Evolutionary conservation across 2,888 invertebrate genomes (phyloP), one percentile per base, ranked within the genome.

Genomic region (Drosophila pegasa): DNA sequence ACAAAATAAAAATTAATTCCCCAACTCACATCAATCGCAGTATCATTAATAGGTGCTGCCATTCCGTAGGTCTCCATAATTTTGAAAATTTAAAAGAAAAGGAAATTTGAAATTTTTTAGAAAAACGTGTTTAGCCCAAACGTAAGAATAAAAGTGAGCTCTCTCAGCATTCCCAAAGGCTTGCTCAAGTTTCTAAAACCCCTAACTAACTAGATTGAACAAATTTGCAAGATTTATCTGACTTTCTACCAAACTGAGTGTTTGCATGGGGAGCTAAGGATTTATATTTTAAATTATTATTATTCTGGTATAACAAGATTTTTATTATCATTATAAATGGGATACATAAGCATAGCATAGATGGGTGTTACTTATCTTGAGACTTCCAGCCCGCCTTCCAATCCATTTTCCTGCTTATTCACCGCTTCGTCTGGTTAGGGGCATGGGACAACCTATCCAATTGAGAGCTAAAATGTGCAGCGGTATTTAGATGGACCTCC

Each of bases 61-160:
- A 67, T 65, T 27, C 57, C 65, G 27, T 65, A 66, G 25, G 37
- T 64, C 45, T 64, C 66, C 63, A 63, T 63, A 63, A 63, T 65
- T 63, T 63, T 29, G 66, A 51, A 35, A 41, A 35, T 25, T 45
- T 25, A 29, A 40, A 62, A 62, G 25, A 45, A 25, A 64, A 57
- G 10, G 33, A 3, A 51, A 63, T 51, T 64, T 43, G 2, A 43
- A 64, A 22, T n/a, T 64, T 20, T 62, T 50, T 27, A 14, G 20
- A 38, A 38, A 61, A 25, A 25, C 62, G 41, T 41, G 3, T 29
- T 18, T 5, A 33, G 35, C 22, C 52, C 18, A 41, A 63, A 51
- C 16, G 33, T 27, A 29, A 22, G 27, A 29, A 4, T 12, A 10
- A 22, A 50, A 22, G 16, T 63, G 65, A 65, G 3, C 8, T 29